Percentiles rank a stretch among this genome's conserved stretches.
Conservation (phyloP, 2,797 vertebrate species). For the Atherinosoma microstoma region DNA sequence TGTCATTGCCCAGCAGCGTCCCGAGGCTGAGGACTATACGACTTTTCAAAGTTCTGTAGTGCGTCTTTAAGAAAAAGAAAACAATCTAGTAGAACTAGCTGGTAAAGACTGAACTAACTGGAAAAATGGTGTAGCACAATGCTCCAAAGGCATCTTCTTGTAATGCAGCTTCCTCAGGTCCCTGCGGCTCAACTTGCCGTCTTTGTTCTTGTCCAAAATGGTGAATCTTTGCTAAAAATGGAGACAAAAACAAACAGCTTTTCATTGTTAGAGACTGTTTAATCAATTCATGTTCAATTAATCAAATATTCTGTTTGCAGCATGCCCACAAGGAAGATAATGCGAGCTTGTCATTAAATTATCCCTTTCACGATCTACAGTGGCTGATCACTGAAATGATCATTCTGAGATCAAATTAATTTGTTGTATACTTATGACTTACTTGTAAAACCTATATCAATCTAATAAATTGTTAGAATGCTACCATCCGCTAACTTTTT, state of each 20-base stretch:
- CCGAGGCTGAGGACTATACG: no score
- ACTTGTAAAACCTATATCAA: no score
- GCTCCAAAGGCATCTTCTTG: slow-evolving; percentile 75
- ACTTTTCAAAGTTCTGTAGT: no score
- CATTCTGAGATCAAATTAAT: background rate
- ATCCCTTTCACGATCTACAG: background rate
- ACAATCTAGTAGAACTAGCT: background rate
- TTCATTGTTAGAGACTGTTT: background rate
- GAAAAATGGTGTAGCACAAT: slow-evolving; percentile 69
- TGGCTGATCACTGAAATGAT: background rate
- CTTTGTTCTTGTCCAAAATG: slow-evolving; percentile 74
- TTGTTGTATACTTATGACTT: background rate
- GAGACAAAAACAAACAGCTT: background rate
- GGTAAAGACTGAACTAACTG: slow-evolving; percentile 51
- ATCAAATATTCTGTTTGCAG: background rate
- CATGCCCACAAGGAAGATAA: background rate
- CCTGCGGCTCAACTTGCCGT: slow-evolving; percentile 71
- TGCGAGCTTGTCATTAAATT: background rate
- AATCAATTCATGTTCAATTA: background rate
- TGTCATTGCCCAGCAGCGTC: no score
- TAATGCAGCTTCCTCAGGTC: slow-evolving; percentile 78
- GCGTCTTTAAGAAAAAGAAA: background rate
- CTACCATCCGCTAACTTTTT: no score
- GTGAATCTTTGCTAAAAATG: slow-evolving; percentile 61
- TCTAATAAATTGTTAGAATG: no score